Evolutionary conservation across 2,113 vertebrate genomes (phyloP), one percentile per base, ranked within the genome.

Genomic region (Sterrhoptilus dennistouni): DNA sequence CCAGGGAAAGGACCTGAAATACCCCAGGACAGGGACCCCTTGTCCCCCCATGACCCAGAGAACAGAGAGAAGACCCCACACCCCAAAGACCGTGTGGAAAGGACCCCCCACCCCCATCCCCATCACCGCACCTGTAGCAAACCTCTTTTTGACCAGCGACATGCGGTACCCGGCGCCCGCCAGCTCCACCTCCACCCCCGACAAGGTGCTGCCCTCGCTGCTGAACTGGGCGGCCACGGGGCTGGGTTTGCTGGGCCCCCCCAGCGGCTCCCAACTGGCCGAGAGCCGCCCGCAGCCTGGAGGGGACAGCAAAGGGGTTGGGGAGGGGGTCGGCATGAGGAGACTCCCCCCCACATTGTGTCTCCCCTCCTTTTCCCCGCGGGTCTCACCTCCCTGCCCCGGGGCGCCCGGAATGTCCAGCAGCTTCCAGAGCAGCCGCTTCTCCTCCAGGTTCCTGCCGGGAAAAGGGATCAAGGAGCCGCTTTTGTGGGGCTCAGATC

Each of bases 131-230:
- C 99, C 99, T 98, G 99, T 99, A 35, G 99, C 99, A 6, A 99
- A 99, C 83, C 99, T 98, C 94, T 99, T 99, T 98, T 99, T 99
- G 81, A 99, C 97, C 89, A 99, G 98, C 0, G 99, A 99, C 99
- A 99, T 99, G 74, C 99, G 98, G 97, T 99, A 99, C 47, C 98
- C 98, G 3, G 97, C 93, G 17, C 99, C 98, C 54, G 99, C 98
- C 94, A 99, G 98, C 96, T 99, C 98, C 97, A 99, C 94, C 52
- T 98, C 98, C 64, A 99, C 96, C 0, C 99, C 99, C 0, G 99
- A 99, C 92, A 99, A 92, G 1, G 99, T 99, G 29, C 98, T 97
- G 63, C 99, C 99, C 17, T 99, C 99, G 15, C 99, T 99, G 96
- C 98, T 98, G 91, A 99, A 99, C 98, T 99, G 99, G 8, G 99